These are phyloP conservation scores for Mythimna vitellina DNA, from an alignment of 2,888 invertebrate genomes.

Conservation along the genomic window DNA sequence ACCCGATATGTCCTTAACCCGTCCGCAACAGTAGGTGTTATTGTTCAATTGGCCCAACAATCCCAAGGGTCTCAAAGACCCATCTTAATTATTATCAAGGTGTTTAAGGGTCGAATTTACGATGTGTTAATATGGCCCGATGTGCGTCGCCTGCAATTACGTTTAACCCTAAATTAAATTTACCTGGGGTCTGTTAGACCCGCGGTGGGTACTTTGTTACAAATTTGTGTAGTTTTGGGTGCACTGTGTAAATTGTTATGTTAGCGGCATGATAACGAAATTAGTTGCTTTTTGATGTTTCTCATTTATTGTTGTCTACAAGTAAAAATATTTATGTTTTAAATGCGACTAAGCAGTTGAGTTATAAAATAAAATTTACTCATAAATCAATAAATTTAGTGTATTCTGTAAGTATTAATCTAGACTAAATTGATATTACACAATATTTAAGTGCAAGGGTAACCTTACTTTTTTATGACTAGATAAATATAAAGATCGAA, in stretches of 20 bases:
- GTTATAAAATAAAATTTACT: background rate
- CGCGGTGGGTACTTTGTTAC: constrained; percentile 60
- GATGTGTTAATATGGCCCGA: constrained; percentile 87
- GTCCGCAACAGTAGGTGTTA: constrained; percentile 76
- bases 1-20: constrained; percentile 76
- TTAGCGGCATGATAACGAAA: constrained; percentile 43
- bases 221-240: constrained; percentile 63
- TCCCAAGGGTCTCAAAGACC: constrained; percentile 76
- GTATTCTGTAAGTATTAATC: no score
- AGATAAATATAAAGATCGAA: background rate
- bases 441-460: no score
- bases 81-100: constrained; percentile 89
- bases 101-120: constrained; percentile 88
- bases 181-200: constrained; percentile 82
- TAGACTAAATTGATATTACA: background rate
- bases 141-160: constrained; percentile 84
- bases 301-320: no score
- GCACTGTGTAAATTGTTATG: constrained; percentile 42
- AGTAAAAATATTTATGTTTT: background rate
- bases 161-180: constrained; percentile 86
- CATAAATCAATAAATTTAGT: no score
- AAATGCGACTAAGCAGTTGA: background rate
- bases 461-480: constrained; percentile 2
- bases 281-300: background rate
- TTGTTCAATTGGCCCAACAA: constrained; percentile 83